Evolutionary conservation across 1,140 invertebrate species (phyloP).

Genomic region (Procambarus virginalis): DNA sequence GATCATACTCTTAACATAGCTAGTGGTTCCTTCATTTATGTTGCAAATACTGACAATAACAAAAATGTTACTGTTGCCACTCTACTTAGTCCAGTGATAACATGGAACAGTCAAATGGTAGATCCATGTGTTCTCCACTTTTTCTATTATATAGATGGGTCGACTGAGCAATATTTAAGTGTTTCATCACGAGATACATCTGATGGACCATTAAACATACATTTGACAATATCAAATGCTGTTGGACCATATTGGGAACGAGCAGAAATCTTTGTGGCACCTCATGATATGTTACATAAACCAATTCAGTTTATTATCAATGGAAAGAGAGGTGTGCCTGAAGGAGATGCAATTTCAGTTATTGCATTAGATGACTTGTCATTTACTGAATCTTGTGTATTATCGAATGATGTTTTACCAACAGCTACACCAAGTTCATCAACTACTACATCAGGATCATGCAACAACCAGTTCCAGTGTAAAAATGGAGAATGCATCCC

Average conservation of each 20-base stretch:
- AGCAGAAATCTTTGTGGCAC: slow-evolving; percentile 33
- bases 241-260: slow-evolving; percentile 55
- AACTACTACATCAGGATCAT: slow-evolving; percentile 39
- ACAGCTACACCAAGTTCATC: neutral
- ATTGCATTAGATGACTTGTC: slow-evolving; percentile 62
- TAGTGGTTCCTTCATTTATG: slow-evolving; percentile 43
- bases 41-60: slow-evolving; percentile 3
- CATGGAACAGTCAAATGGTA: neutral
- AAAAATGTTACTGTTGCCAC: slow-evolving; percentile 5
- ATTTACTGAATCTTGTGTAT: slow-evolving; percentile 32
- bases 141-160: slow-evolving; percentile 55
- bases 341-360: slow-evolving; percentile 23
- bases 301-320: slow-evolving; percentile 48
- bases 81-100: slow-evolving; percentile 34
- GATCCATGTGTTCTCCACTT: slow-evolving; percentile 34
- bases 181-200: slow-evolving; percentile 28
- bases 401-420: slow-evolving; percentile 32
- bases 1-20: slow-evolving; percentile 50
- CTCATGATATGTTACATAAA: slow-evolving; percentile 17
- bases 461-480: slow-evolving; percentile 36
- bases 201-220: slow-evolving; percentile 31
- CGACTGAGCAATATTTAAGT: slow-evolving; percentile 15
- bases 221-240: slow-evolving; percentile 20
- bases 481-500: slow-evolving; percentile 43
- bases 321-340: slow-evolving; percentile 12